Base-by-base conservation (phyloP, 2,113 vertebrate species). In the Athene noctua region DNA sequence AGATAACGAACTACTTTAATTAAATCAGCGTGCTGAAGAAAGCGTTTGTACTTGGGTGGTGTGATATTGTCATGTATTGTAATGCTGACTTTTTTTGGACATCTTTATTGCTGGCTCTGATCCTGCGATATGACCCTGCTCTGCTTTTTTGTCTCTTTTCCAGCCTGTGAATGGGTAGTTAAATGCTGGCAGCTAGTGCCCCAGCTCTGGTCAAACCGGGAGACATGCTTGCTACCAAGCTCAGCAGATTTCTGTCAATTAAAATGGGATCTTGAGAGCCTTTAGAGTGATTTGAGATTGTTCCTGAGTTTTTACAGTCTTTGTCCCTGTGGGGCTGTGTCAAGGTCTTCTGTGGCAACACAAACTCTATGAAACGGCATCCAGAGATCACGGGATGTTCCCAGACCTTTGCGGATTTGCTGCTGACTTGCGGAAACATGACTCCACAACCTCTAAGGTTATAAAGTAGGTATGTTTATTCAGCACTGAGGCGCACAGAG, bases 1-100 rank as follows among this genome's bases (percentile, higher is more conserved):
- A 71, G 47, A 36, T 9, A 80, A 82, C 14, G 7, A 92, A 78
- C 19, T 11, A n/a, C 44, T 85, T 79, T 13, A 59, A 86, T 80
- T 61, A 86, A 80, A 67, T 30, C 38, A 81, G 80, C 68, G 81
- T 91, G n/a, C 30, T 13, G 10, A 86, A 70, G 30, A 51, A 38
- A 51, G 25, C 17, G 84, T 58, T 78, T 66, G 21, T 19, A 23
- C 8, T 59, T 57, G 71, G 44, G 26, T 4, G 6, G 46, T 0
- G 6, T 63, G 38, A 8, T 36, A 30, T 10, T 73, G 25, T 57
- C 78, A 17, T 15, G 34, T 23, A 20, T 26, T 21, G 18, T 58
- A 66, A 75, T 0, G 1, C 2, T 44, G 32, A 13, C 7, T 23
- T 25, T 26, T 61, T 67, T 49, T 14, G 0, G 6, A 52, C 5